Evolutionary conservation across 2,113 vertebrate species (phyloP).

Genomic region (Lagopus leucura): DNA sequence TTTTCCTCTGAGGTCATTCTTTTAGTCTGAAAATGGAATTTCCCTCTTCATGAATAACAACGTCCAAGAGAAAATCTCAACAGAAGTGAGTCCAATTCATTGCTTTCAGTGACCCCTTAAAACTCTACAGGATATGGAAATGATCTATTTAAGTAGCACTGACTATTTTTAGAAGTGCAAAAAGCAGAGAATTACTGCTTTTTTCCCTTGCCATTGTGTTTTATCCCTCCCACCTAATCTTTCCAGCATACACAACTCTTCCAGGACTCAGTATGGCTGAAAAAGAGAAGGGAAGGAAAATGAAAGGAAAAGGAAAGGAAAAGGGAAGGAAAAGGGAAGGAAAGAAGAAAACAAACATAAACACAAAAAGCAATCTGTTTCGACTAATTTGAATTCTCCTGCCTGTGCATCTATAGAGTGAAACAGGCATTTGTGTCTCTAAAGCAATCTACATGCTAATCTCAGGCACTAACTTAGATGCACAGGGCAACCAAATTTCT

Average conservation of each 20-base stretch:
- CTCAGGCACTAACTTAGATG: neutral
- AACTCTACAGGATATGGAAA: neutral
- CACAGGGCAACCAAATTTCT: neutral
- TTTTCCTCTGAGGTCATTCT: neutral
- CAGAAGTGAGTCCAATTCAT: neutral
- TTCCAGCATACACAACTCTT: neutral
- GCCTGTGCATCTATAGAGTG: neutral
- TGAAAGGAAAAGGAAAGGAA: no score
- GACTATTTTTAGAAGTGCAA: neutral
- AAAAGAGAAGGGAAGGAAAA: no score
- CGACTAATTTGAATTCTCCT: neutral
- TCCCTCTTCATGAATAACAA: neutral
- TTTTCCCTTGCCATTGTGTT: neutral
- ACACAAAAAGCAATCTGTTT: neutral
- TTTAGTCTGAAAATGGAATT: neutral
- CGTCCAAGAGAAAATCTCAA: neutral
- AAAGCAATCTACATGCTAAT: neutral
- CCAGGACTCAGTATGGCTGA: neutral
- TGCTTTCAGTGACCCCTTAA: neutral
- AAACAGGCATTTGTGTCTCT: neutral
- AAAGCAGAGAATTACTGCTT: neutral
- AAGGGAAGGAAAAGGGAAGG: neutral
- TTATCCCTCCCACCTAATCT: neutral
- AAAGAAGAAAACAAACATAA: neutral
- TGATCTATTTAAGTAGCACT: neutral